Base-by-base conservation (phyloP, 2,113 vertebrate species). In the Nesospiza acunhae region DNA sequence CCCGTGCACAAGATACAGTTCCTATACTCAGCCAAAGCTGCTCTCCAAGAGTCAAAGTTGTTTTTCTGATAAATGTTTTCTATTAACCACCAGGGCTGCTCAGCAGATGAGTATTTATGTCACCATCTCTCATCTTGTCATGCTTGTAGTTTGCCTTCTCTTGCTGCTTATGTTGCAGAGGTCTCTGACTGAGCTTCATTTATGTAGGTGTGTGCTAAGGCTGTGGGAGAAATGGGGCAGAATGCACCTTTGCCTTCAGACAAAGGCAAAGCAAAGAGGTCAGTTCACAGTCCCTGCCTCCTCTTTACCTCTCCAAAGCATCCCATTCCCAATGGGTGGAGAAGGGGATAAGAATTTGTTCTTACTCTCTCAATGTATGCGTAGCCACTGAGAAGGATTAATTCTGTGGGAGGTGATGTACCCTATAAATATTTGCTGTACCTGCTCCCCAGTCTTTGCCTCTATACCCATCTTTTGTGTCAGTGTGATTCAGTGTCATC, bases 1-100 rank as follows among this genome's bases (percentile, higher is more conserved):
- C 50, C 44, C 74, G 30, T 80, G 56, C 67, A 42, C 68, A 46
- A 87, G 63, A 86, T 72, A 60, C 28, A 13, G 11, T 37, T 87
- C 20, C 42, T 33, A 20, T 60, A 39, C 62, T 94, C 53, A 64
- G 63, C 19, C 26, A 56, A 62, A 64, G 17, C 31, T 80, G 46
- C 42, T 78, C 26, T 82, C 37, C 70, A 62, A 64, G 47, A 64
- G 13, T 28, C 24, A 12, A 20, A 21, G 58, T 68, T 91, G 53
- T 72, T 95, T 89, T 91, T 74, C 70, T 90, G 89, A 50, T 89
- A 35, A 58, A 75, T 62, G 33, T 67, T 87, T 89, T 83, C 75
- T 20, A 55, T 91, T 89, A 82, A 62, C 42, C 39, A 59, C 30
- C 16, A 77, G 59, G 10, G 12, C 52, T 93, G 33, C 77, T 86